Evolutionary conservation across 1,140 invertebrate species (phyloP).

Genomic region (Semibalanus balanoides): DNA sequence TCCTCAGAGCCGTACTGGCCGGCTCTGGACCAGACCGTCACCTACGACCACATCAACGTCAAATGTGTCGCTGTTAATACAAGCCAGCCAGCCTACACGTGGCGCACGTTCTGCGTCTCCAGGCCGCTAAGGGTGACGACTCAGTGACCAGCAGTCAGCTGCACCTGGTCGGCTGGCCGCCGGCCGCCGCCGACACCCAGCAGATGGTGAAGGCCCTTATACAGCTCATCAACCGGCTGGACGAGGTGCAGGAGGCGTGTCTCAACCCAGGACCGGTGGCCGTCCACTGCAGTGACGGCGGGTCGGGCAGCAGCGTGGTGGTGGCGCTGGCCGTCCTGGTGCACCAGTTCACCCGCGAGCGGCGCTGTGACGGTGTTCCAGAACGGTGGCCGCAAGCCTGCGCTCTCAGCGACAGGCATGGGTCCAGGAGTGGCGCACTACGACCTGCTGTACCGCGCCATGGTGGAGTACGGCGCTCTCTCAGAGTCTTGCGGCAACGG

Average conservation of each 20-base stretch:
- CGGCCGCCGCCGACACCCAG: not conserved
- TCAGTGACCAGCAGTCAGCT: not conserved
- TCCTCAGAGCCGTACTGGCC: not conserved
- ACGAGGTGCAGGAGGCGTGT: constrained; percentile 10
- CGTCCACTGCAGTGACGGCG: constrained; percentile 43
- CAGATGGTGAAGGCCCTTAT: constrained; percentile 2
- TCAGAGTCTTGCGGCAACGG: constrained; percentile 13
- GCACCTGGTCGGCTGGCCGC: not conserved
- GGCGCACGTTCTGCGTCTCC: too few relatives aligned
- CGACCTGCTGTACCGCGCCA: not conserved
- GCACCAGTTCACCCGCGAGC: constrained; percentile 62
- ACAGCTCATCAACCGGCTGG: constrained; percentile 3
- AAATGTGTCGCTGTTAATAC: not conserved
- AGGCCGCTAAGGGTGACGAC: too few relatives aligned
- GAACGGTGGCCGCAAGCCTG: constrained; percentile 61
- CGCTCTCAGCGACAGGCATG: constrained; percentile 65
- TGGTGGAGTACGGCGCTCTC: not conserved
- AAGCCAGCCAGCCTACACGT: too few relatives aligned
- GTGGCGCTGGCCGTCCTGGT: constrained; percentile 70
- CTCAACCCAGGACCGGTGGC: constrained; percentile 17
- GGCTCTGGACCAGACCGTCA: not conserved
- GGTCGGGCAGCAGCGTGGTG: constrained; percentile 75
- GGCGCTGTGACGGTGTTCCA: constrained; percentile 72
- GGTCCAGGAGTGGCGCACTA: constrained; percentile 38
- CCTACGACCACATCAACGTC: not conserved